Percentiles rank a stretch among this genome's conserved stretches.
These are phyloP conservation scores for Agapornis roseicollis DNA, from an alignment of 2,113 vertebrate genomes.

Conservation along the genomic window DNA sequence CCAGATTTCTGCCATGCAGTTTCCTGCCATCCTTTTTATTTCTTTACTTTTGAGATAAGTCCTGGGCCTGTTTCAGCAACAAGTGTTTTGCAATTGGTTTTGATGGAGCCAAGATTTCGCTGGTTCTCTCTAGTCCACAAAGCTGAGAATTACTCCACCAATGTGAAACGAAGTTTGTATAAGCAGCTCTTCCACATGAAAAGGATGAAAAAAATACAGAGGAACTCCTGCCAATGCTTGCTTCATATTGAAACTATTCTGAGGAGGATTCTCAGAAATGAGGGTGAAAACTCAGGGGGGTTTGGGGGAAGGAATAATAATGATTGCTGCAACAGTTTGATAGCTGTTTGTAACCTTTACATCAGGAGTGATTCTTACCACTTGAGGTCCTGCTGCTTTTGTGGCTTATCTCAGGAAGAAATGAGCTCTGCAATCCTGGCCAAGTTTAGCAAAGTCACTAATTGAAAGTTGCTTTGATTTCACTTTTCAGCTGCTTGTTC, in stretches of 20 bases:
- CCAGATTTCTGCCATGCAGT: neutral
- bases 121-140: neutral
- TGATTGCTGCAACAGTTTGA: neutral
- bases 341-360: neutral
- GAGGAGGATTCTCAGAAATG: slow-evolving; percentile 2
- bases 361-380: neutral
- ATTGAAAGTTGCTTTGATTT: slow-evolving; percentile 12
- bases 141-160: neutral
- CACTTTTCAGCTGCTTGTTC: neutral
- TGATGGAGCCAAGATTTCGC: slow-evolving; percentile 26
- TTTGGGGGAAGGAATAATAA: neutral
- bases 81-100: slow-evolving; percentile 49
- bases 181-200: neutral
- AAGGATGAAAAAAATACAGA: neutral
- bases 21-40: neutral
- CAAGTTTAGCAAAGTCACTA: neutral
- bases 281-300: neutral
- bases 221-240: neutral
- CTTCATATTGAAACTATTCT: neutral
- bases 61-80: neutral
- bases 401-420: neutral
- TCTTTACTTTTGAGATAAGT: neutral
- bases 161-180: neutral
- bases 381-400: neutral
- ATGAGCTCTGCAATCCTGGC: neutral